A percentile compares a stretch with the other conserved stretches of the same genome.
Evolutionary conservation across 2,797 vertebrate genomes (phyloP).

Genomic region (Chelon auratus): DNA sequence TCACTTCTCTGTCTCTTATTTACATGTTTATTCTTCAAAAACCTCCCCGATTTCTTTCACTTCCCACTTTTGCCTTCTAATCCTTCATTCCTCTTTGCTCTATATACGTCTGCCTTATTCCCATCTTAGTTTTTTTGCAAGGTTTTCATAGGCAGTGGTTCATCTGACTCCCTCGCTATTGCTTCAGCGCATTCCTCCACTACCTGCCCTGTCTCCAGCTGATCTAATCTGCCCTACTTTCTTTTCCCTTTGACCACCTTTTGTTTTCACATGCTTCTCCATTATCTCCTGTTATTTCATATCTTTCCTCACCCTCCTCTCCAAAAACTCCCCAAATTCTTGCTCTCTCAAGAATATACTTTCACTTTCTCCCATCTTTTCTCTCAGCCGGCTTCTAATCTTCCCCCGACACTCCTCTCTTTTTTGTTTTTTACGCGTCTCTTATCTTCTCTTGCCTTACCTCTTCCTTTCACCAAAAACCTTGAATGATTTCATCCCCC

Average conservation of each 20-base stretch:
- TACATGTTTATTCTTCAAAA: slow-evolving; percentile 28
- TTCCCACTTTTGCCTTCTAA: slow-evolving; percentile 11
- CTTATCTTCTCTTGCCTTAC: slow-evolving; percentile 4
- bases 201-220: slow-evolving; percentile 43
- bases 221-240: slow-evolving; percentile 69
- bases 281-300: slow-evolving; percentile 36
- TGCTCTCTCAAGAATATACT: slow-evolving; percentile 18
- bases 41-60: slow-evolving; percentile 6
- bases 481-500: slow-evolving; percentile 2
- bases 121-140: neutral
- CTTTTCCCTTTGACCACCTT: slow-evolving; percentile 14
- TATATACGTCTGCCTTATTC: slow-evolving; percentile 2
- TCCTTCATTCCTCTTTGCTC: neutral
- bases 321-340: slow-evolving; percentile 20
- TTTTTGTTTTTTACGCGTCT: neutral
- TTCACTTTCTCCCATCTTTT: slow-evolving; percentile 16
- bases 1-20: slow-evolving; percentile 16
- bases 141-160: slow-evolving; percentile 30
- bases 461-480: slow-evolving; percentile 13
- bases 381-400: slow-evolving; percentile 13
- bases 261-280: slow-evolving; percentile 39
- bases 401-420: slow-evolving; percentile 7
- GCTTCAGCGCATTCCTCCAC: slow-evolving; percentile 35
- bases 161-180: neutral
- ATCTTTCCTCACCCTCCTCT: neutral